Conservation (phyloP, 2,888 invertebrate genomes). For the Crematogaster levior region DNA sequence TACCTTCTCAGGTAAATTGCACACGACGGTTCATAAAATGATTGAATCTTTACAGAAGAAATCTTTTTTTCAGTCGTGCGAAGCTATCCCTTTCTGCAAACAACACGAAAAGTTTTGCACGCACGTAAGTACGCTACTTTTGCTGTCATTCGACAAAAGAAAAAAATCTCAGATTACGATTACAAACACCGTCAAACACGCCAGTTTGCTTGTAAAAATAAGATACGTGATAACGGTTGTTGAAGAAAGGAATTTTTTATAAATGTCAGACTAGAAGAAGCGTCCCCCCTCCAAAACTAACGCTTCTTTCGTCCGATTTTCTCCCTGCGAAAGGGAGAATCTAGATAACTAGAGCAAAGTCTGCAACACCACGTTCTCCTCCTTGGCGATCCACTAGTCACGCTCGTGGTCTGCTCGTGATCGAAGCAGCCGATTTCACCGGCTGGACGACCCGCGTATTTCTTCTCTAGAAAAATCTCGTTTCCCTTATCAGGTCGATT, state of each 20-base stretch:
- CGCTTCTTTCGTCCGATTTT: conserved; percentile 40
- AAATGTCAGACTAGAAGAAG: conserved; percentile 1
- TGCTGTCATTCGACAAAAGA: neutral
- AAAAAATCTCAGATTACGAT: neutral
- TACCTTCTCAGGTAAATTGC: neutral
- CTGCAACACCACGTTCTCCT: conserved; percentile 52
- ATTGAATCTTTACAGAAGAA: neutral
- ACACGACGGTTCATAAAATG: neutral
- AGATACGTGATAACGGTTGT: neutral
- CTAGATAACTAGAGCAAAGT: conserved; percentile 57
- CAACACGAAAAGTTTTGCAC: neutral
- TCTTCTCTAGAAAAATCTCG: neutral
- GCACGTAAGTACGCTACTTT: conserved; percentile 32
- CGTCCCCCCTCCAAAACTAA: neutral
- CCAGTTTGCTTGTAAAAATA: neutral
- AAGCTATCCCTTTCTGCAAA: neutral
- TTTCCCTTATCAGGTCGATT: neutral
- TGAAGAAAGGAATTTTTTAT: neutral
- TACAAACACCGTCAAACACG: neutral
- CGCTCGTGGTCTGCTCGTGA: conserved; percentile 65
- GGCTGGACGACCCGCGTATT: neutral
- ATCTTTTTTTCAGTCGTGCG: neutral
- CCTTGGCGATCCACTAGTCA: conserved; percentile 59
- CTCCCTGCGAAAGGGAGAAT: conserved; percentile 27
- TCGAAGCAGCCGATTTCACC: conserved; percentile 63